These are phyloP conservation scores for Spatulosminthurus flaviceps DNA, from an alignment of 2,888 invertebrate genomes.

Conservation along the genomic window DNA sequence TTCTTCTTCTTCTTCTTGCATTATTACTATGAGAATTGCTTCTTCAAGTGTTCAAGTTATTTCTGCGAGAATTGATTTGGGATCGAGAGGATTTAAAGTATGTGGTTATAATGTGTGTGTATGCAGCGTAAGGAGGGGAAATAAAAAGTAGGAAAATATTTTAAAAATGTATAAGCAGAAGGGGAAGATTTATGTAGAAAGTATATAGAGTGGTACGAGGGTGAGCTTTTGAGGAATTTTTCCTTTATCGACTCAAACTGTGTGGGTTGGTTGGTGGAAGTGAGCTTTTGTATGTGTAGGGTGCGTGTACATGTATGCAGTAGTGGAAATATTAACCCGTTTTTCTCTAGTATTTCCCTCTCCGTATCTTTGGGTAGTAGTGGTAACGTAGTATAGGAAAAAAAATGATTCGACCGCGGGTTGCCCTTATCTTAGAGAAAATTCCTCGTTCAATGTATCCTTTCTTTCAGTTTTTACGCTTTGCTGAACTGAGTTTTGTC, in stretches of 20 bases:
- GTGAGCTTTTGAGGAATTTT: background rate
- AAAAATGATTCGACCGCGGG: slow-evolving; percentile 24
- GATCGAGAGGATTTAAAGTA: no score
- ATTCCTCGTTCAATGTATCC: slow-evolving; percentile 24
- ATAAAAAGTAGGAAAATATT: no score
- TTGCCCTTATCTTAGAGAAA: slow-evolving; percentile 25
- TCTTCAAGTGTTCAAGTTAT: no score
- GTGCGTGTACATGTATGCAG: background rate
- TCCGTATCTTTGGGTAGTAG: no score
- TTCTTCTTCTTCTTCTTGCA: no score
- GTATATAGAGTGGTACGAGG: background rate
- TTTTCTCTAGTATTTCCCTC: background rate
- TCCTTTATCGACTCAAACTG: background rate
- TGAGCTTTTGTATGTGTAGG: background rate
- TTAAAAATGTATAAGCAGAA: background rate
- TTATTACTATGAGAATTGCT: no score
- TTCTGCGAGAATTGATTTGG: no score
- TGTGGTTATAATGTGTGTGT: no score
- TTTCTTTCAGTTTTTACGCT: slow-evolving; percentile 49
- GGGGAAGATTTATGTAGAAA: background rate
- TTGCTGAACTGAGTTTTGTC: slow-evolving; percentile 50
- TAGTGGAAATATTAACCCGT: background rate
- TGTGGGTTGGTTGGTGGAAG: background rate
- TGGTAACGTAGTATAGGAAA: no score
- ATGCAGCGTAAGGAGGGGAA: no score